Evolutionary conservation across 2,797 vertebrate genomes (phyloP).

Genomic region (Iguana delicatissima): DNA sequence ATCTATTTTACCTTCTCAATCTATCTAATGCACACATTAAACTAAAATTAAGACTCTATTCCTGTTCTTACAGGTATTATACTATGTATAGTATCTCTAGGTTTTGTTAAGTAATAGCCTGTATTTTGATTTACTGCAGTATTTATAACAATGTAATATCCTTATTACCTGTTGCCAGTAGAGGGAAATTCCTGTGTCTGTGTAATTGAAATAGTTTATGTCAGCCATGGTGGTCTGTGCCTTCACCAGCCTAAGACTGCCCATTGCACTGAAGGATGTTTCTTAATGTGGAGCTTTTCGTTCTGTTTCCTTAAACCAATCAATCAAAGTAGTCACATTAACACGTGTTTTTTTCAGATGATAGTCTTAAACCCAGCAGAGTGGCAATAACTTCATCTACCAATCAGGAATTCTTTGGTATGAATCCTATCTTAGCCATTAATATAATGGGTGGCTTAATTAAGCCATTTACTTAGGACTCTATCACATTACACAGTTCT

Average conservation of each 20-base stretch:
- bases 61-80: background rate
- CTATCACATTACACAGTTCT: no score
- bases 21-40: background rate
- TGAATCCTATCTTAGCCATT: background rate
- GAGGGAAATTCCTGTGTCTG: background rate
- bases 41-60: background rate
- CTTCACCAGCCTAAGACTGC: no score
- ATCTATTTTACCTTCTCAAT: no score
- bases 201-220: conserved; percentile 1
- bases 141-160: background rate
- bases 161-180: background rate
- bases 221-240: no score
- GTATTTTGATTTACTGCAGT: background rate
- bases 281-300: background rate
- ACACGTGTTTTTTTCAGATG: background rate
- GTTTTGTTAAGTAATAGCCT: background rate
- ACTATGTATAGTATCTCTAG: background rate
- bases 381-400: background rate
- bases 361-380: background rate
- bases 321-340: background rate
- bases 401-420: background rate
- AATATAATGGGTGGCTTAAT: background rate
- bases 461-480: background rate
- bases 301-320: background rate
- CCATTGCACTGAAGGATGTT: background rate